Conservation (phyloP, 2,797 vertebrate species). For the Phalloptychus januarius region DNA sequence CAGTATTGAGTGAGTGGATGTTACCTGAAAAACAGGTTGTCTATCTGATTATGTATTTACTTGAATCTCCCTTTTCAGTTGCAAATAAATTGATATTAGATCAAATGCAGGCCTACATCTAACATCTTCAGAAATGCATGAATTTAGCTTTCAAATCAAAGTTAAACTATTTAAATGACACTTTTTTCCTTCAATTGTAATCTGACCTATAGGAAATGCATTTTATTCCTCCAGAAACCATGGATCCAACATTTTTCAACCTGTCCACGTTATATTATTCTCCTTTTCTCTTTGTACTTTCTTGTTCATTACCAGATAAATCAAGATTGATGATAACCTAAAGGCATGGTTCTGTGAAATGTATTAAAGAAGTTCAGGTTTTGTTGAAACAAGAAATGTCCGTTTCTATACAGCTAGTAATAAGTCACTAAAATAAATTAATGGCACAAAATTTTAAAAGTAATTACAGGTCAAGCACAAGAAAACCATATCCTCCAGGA, state of each 20-base stretch:
- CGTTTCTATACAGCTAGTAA: background rate
- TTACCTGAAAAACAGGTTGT: background rate
- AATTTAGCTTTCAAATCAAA: background rate
- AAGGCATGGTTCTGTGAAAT: background rate
- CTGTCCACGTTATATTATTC: background rate
- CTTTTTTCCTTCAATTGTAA: background rate
- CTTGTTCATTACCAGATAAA: background rate
- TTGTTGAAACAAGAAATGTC: conserved; percentile 2
- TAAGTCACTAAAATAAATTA: conserved; percentile 6
- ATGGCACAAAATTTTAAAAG: background rate
- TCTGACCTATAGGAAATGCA: background rate
- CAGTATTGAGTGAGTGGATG: background rate
- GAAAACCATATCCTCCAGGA: conserved; percentile 10
- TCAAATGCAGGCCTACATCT: background rate
- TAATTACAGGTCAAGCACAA: conserved; percentile 4
- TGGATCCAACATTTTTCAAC: background rate
- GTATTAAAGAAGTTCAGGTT: background rate
- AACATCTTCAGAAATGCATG: background rate
- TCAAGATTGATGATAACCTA: background rate
- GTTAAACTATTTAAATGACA: background rate
- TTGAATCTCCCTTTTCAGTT: background rate
- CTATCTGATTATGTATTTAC: background rate
- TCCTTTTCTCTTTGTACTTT: background rate
- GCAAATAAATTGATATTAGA: background rate
- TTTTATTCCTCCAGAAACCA: background rate